Conservation (phyloP, 2,888 invertebrate species). For the Drosophila histrio region DNA sequence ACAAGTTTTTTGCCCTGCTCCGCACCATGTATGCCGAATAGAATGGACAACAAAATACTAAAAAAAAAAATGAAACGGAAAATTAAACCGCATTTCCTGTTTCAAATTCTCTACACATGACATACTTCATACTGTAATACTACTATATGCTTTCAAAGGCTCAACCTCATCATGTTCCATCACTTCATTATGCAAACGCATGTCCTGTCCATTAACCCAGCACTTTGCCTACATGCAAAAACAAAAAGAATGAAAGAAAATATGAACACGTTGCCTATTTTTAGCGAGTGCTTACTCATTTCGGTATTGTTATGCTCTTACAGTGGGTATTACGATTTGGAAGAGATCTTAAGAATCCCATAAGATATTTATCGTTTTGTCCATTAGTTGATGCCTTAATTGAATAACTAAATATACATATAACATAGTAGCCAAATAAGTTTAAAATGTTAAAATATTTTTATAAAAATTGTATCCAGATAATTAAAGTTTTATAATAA, state of each 20-base stretch:
- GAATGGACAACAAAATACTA: neutral
- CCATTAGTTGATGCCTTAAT: no score
- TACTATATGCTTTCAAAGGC: conserved; percentile 59
- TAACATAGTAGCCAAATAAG: no score
- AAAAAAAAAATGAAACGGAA: neutral
- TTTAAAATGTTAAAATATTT: no score
- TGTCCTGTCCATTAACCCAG: conserved; percentile 48
- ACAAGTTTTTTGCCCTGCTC: conserved; percentile 80
- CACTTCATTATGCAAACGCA: conserved; percentile 65
- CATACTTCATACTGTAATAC: neutral
- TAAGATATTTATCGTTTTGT: no score
- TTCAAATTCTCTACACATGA: conserved; percentile 22
- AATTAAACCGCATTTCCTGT: neutral
- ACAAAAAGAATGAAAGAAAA: neutral
- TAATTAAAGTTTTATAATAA: no score
- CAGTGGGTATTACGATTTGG: no score
- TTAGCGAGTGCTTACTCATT: conserved; percentile 22
- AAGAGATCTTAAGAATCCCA: no score
- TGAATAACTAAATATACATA: no score
- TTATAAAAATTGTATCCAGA: no score
- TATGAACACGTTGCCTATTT: conserved; percentile 20
- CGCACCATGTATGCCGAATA: conserved; percentile 75
- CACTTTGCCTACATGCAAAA: conserved; percentile 4
- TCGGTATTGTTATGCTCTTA: no score
- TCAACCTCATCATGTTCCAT: conserved; percentile 27